These are phyloP conservation scores for Eutrigla gurnardus DNA, from an alignment of 2,797 vertebrate species.

Conservation along the genomic window DNA sequence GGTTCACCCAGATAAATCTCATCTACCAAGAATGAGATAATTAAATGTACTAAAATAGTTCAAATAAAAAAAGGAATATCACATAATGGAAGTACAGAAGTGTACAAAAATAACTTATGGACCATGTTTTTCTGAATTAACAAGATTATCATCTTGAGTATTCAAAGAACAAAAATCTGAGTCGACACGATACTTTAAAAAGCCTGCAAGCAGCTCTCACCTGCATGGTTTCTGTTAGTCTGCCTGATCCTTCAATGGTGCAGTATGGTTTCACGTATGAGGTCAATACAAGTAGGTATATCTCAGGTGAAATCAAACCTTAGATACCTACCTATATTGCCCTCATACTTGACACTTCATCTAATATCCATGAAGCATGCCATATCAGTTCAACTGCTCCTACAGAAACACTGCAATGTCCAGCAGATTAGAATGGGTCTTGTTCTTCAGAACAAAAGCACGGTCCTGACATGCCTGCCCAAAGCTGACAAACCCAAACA, in stretches of 20 bases:
- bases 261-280: not conserved
- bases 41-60: not conserved
- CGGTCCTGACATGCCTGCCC: too few species aligned
- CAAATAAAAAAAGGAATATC: not conserved
- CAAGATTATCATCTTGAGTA: not conserved
- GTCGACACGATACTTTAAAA: not conserved
- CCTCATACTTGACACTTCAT: too few species aligned
- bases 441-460: too few species aligned
- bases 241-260: not conserved
- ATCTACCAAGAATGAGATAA: conserved; percentile 14
- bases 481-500: not conserved
- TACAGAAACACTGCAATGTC: not conserved
- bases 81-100: not conserved
- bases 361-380: not conserved
- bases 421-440: not conserved
- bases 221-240: not conserved
- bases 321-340: too few species aligned
- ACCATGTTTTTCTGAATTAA: not conserved
- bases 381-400: not conserved
- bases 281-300: not conserved
- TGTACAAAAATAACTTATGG: too few species aligned
- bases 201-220: not conserved
- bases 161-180: not conserved
- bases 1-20: too few species aligned
- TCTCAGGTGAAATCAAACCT: too few species aligned